Percentiles rank a stretch among this genome's conserved stretches.
Evolutionary conservation across 2,113 vertebrate species (phyloP).

Genomic region (Myocastor coypus): DNA sequence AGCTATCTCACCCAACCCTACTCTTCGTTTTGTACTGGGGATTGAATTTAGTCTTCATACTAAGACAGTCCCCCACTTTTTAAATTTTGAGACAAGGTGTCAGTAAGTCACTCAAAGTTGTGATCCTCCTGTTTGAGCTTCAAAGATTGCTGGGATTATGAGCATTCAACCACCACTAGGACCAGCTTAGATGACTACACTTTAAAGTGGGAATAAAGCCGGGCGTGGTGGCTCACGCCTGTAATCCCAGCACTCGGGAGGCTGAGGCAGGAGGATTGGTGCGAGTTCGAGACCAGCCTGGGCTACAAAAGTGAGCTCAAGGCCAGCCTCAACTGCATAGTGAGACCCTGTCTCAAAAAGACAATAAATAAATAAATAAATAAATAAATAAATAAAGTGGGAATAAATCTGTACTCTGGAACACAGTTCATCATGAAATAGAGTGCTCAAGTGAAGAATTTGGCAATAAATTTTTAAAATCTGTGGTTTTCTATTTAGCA

Average conservation of each 20-base stretch:
- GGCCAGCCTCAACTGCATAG: no score
- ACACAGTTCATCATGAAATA: background rate
- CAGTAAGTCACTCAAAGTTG: background rate
- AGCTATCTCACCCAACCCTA: no score
- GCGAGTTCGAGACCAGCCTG: no score
- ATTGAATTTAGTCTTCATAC: background rate
- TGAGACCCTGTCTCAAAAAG: no score
- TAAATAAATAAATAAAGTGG: no score
- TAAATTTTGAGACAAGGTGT: background rate
- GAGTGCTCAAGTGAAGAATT: background rate
- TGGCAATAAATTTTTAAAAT: constrained; percentile 37
- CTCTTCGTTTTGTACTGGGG: background rate
- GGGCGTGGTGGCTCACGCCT: no score
- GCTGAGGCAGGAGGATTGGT: no score
- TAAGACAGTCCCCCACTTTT: background rate
- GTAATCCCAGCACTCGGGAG: no score
- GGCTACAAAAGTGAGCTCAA: no score
- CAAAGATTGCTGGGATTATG: background rate
- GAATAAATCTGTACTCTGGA: background rate
- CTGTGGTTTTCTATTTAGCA: background rate
- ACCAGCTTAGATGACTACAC: background rate
- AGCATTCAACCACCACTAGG: background rate
- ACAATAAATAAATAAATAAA: no score
- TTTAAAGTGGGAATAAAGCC: background rate
- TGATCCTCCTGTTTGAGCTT: background rate